A percentile compares a stretch with the other conserved stretches of the same genome.
These are phyloP conservation scores for Panonychus citri DNA, from an alignment of 1,140 invertebrate genomes.

Conservation along the genomic window DNA sequence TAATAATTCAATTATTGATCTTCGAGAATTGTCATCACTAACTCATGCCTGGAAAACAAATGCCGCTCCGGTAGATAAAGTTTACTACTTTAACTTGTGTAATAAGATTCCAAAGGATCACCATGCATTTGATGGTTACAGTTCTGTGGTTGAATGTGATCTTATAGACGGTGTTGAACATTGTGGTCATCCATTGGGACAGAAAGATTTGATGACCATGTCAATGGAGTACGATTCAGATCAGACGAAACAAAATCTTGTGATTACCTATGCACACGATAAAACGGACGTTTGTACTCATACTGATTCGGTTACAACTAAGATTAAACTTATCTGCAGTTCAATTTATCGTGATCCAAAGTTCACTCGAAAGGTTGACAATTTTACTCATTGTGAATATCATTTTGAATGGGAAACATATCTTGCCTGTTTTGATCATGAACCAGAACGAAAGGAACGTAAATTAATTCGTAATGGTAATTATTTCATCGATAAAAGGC, in stretches of 20 bases:
- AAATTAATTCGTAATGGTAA: background rate
- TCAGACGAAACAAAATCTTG: background rate
- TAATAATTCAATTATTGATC: conserved; percentile 10
- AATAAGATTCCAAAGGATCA: background rate
- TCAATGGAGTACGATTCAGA: background rate
- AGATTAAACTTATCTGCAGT: background rate
- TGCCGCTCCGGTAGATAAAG: background rate
- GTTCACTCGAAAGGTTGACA: background rate
- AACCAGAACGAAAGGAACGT: background rate
- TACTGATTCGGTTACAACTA: background rate
- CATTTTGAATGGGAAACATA: conserved; percentile 21
- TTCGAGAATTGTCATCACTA: conserved; percentile 13
- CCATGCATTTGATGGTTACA: background rate
- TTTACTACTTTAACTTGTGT: conserved; percentile 8
- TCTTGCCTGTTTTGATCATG: conserved; percentile 16
- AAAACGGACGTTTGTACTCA: background rate
- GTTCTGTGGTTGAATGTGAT: background rate
- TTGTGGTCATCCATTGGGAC: background rate
- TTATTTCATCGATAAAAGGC: background rate
- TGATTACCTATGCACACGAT: conserved; percentile 9
- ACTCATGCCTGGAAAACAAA: conserved; percentile 14
- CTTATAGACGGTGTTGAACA: no score
- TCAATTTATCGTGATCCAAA: background rate
- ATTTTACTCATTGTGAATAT: conserved; percentile 17
- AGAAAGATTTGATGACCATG: background rate